Evolutionary conservation across 2,888 invertebrate species (phyloP).

Genomic region (Megalurothrips usitatus): DNA sequence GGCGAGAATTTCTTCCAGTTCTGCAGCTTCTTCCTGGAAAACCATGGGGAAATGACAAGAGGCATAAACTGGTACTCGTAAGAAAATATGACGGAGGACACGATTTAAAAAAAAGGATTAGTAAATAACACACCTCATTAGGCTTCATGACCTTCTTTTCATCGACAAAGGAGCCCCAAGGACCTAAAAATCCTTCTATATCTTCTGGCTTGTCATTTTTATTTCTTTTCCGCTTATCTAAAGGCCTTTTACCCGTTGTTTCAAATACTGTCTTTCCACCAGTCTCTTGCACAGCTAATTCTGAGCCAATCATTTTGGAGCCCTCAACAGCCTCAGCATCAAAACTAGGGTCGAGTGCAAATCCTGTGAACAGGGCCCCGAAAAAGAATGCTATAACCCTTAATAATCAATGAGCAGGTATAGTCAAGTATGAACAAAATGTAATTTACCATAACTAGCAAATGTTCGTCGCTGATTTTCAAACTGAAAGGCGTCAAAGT

Average conservation of each 20-base stretch:
- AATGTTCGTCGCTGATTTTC: slow-evolving; percentile 94
- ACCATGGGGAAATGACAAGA: not conserved
- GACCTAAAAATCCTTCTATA: slow-evolving; percentile 91
- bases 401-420: slow-evolving; percentile 23
- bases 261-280: slow-evolving; percentile 90
- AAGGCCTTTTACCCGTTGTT: slow-evolving; percentile 62
- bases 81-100: slow-evolving; percentile 1
- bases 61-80: not conserved
- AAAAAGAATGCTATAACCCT: not conserved
- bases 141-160: slow-evolving; percentile 87
- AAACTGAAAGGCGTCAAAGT: slow-evolving; percentile 95
- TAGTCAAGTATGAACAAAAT: too few species aligned
- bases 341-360: slow-evolving; percentile 90
- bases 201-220: slow-evolving; percentile 88
- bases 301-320: slow-evolving; percentile 56
- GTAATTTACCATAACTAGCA: slow-evolving; percentile 68
- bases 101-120: slow-evolving; percentile 27
- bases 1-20: slow-evolving; percentile 87
- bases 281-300: slow-evolving; percentile 64
- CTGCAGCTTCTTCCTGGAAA: slow-evolving; percentile 76
- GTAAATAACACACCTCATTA: slow-evolving; percentile 56
- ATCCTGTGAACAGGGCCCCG: slow-evolving; percentile 51
- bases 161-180: slow-evolving; percentile 93
- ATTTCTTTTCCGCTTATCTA: slow-evolving; percentile 76
- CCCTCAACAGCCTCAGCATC: slow-evolving; percentile 54